phyloP scores from a whole-genome alignment of 2,113 vertebrate species.

The Lipotes vexillifer region DNA sequence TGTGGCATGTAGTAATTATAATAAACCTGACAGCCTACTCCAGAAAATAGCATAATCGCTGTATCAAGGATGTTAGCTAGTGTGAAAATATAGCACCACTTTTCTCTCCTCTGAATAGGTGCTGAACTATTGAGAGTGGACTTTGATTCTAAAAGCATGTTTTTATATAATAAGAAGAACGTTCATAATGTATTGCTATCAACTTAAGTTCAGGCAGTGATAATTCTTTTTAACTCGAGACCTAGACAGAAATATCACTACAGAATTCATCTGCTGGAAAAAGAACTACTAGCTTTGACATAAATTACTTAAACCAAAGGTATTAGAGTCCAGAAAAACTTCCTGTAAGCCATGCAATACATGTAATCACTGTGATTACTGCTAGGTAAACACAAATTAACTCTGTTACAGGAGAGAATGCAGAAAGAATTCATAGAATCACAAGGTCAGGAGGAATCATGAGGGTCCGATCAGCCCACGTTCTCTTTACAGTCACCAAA shows the following conservation, averaged over 20 bases:
- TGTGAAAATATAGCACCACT: background rate
- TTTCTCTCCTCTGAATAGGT: slow-evolving; percentile 27
- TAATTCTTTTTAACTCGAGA: background rate
- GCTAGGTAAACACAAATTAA: background rate
- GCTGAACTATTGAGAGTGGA: background rate
- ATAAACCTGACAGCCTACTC: background rate
- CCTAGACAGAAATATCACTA: background rate
- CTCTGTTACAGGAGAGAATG: background rate
- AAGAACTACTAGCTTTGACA: background rate
- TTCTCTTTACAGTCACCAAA: background rate
- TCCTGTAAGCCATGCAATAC: too few species aligned
- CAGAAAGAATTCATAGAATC: background rate
- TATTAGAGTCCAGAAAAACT: background rate
- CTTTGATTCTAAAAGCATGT: background rate
- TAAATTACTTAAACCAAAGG: background rate
- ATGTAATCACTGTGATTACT: too few species aligned
- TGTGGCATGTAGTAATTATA: background rate
- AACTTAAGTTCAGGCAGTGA: background rate
- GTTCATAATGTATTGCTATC: background rate
- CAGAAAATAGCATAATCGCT: background rate
- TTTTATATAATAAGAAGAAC: background rate
- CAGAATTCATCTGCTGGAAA: background rate
- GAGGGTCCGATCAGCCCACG: rapidly evolving
- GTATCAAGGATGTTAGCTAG: background rate
- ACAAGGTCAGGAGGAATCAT: background rate